phyloP scores from a whole-genome alignment of 2,113 vertebrate species.

The Heliornis fulica region DNA sequence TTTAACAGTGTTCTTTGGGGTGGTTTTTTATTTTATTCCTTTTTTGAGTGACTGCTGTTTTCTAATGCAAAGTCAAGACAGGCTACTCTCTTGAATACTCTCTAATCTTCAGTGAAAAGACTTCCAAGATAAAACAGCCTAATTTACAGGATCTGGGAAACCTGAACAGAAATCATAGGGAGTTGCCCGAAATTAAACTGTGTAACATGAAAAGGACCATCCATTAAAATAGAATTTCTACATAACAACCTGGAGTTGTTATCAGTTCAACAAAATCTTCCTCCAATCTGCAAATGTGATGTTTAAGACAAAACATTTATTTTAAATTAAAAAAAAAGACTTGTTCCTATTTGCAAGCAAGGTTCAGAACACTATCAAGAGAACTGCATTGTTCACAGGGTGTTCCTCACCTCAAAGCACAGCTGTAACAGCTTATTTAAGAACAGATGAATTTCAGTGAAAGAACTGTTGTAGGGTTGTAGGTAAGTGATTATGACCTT shows the following conservation, averaged over 20 bases:
- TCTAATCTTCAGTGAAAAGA: background rate
- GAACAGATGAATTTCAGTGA: background rate
- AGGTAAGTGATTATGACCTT: background rate
- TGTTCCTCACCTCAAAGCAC: background rate
- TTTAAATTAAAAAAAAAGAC: background rate
- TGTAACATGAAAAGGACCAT: background rate
- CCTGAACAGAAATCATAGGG: background rate
- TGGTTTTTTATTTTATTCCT: background rate
- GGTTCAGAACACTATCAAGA: background rate
- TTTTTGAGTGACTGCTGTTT: background rate
- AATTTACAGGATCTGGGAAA: background rate
- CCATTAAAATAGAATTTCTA: background rate
- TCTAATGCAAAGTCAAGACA: background rate
- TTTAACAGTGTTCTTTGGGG: background rate
- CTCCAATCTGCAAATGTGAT: background rate
- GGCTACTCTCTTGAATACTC: background rate
- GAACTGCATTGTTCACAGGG: background rate
- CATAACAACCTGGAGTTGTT: background rate
- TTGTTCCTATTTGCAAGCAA: background rate
- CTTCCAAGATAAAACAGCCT: background rate
- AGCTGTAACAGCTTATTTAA: background rate
- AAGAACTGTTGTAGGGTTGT: background rate
- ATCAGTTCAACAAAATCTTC: background rate
- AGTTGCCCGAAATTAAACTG: background rate
- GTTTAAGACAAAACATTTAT: background rate